Percentiles rank a stretch among this genome's conserved stretches.
Conservation (phyloP, 1,140 invertebrate species). For the Laodelphax striatellus region DNA sequence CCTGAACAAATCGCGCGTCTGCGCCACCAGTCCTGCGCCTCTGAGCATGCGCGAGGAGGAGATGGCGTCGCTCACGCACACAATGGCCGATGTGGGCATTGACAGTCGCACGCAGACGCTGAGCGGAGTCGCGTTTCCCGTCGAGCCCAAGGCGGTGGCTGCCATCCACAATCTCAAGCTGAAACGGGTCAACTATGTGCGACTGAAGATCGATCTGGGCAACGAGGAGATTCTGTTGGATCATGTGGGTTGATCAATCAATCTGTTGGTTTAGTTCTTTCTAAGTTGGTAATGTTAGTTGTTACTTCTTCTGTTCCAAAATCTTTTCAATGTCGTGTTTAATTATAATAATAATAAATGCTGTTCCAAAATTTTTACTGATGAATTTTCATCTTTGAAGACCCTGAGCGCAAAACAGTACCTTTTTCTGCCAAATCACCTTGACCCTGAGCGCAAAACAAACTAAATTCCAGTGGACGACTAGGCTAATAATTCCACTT, state of each 20-base stretch:
- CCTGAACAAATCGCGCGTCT: conserved; percentile 65
- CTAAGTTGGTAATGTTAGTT: too few species aligned
- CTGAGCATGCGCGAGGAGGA: conserved; percentile 84
- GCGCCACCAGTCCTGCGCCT: conserved; percentile 71
- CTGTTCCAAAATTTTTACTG: too few species aligned
- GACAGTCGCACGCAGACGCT: conserved; percentile 84
- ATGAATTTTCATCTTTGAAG: too few species aligned
- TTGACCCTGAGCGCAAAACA: too few species aligned
- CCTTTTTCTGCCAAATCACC: too few species aligned
- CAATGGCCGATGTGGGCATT: conserved; percentile 54
- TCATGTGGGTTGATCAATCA: conserved; percentile 9
- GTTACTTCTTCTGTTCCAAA: too few species aligned
- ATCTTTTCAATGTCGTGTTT: too few species aligned
- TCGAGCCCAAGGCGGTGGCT: conserved; percentile 51
- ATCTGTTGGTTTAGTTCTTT: too few species aligned
- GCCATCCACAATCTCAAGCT: conserved; percentile 42
- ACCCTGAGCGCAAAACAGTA: too few species aligned
- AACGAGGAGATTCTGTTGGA: conserved; percentile 20
- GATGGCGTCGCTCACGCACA: conserved; percentile 51
- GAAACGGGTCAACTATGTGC: conserved; percentile 45
- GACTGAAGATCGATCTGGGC: conserved; percentile 48
- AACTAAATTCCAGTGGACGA: too few species aligned
- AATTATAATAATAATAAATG: too few species aligned
- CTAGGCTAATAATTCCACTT: too few species aligned
- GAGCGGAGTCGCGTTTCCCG: conserved; percentile 83